These are phyloP conservation scores for Acanthurus tractus DNA, from an alignment of 2,797 vertebrate species.

Conservation along the genomic window DNA sequence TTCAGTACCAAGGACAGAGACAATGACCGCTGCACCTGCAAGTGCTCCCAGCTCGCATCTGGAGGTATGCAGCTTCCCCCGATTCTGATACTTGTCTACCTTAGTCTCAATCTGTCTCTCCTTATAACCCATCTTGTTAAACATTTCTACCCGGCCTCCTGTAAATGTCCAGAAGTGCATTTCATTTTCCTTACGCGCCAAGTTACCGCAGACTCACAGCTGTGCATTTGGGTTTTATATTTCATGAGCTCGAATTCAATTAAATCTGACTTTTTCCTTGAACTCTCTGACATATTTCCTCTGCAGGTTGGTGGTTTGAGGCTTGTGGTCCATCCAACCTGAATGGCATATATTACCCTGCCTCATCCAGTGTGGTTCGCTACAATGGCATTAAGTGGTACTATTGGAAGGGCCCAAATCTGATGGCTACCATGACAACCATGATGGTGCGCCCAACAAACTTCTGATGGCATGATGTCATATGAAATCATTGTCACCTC, in stretches of 20 bases:
- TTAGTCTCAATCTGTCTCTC: slow-evolving; percentile 34
- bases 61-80: slow-evolving; percentile 77
- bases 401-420: slow-evolving; percentile 90
- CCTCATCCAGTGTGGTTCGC: slow-evolving; percentile 80
- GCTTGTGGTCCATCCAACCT: slow-evolving; percentile 89
- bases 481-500: slow-evolving; percentile 13
- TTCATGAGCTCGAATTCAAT: slow-evolving; percentile 57
- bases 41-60: slow-evolving; percentile 85
- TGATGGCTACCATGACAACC: slow-evolving; percentile 82
- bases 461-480: slow-evolving; percentile 71
- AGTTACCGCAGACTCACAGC: slow-evolving; percentile 63
- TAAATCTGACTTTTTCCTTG: slow-evolving; percentile 55
- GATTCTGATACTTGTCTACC: background rate
- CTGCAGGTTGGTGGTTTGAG: slow-evolving; percentile 88
- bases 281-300: slow-evolving; percentile 50
- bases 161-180: slow-evolving; percentile 60
- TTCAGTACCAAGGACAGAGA: slow-evolving; percentile 91
- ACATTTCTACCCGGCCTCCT: slow-evolving; percentile 51
- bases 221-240: slow-evolving; percentile 53
- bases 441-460: slow-evolving; percentile 89
- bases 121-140: slow-evolving; percentile 47
- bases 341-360: slow-evolving; percentile 88
- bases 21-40: slow-evolving; percentile 87
- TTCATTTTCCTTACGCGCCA: slow-evolving; percentile 57
- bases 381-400: slow-evolving; percentile 92